Base-by-base conservation (phyloP, 2,797 vertebrate genomes). In the Hippoglossus hippoglossus region DNA sequence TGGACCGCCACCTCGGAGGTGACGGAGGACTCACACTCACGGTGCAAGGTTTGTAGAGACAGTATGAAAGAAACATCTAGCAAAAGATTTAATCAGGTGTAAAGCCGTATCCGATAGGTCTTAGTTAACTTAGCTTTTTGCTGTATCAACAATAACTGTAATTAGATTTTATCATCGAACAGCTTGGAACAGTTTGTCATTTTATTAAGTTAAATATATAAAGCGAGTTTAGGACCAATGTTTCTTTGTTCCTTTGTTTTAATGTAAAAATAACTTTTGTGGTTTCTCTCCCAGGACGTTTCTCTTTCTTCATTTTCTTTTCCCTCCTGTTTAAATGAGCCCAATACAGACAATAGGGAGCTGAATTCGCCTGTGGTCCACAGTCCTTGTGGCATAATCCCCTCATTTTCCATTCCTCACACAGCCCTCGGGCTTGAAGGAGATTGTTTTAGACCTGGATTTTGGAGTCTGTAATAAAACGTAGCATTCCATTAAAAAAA, bases 391-490 rank as follows among this genome's bases (percentile, higher is more conserved):
- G 80, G 78, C 68, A 82, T 86, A 93, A 91, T 89, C 78, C 83
- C 73, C 86, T 82, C 65, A 89, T 88, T 94, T 92, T 84, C 86
- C 81, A 86, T 91, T 92, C 78, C 76, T 79, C 67, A 63, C 73
- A 64, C 66, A 83, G 80, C 89, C 91, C 84, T 64, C 54, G 39
- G 80, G 87, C 85, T 85, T 63, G 54, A 68, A 80, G 79, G 72
- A 86, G 86, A 86, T 89, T 86, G 86, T 89, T 91, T 89, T 77
- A 71, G 83, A 83, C 78, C 79, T 90, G 83, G 84, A 82, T 88
- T 46, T 91, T 89, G 76, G 75, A 83, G 75, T 81, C 74, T 82
- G 79, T 90, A 90, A 88, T 88, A 89, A 89, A 83, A 86, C 81
- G 77, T 74, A 78, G 71, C 57, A 41, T 44, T 65, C 65, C 16